Evolutionary conservation across 2,797 vertebrate genomes (phyloP).

Genomic region (Danio jaintianensis): DNA sequence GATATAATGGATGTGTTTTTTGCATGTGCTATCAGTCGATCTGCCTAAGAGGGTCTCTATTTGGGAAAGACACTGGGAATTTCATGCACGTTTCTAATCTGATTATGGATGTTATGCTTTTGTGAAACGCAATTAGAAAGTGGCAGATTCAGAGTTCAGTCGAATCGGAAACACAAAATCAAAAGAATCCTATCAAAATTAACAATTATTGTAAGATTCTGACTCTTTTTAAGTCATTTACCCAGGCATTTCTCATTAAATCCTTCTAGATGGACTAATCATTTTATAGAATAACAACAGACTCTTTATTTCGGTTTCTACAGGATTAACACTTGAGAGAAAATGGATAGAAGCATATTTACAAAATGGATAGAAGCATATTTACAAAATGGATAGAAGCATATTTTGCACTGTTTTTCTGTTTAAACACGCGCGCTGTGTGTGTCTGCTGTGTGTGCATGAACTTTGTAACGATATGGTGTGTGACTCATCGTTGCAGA

Average conservation of each 20-base stretch:
- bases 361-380: no score
- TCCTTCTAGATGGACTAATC: neutral
- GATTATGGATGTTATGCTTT: neutral
- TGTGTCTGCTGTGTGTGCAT: no score
- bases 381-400: no score
- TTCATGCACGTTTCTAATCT: neutral
- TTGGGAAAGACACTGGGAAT: conserved; percentile 1
- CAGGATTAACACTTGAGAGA: neutral
- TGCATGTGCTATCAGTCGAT: conserved; percentile 38
- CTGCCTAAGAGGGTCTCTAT: neutral
- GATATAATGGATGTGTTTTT: no score
- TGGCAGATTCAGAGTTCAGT: neutral
- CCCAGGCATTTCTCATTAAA: neutral
- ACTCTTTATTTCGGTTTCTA: neutral
- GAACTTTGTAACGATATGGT: no score
- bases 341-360: no score
- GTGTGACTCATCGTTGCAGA: no score
- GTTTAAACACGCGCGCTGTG: no score
- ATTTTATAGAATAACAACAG: neutral
- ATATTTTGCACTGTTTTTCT: no score
- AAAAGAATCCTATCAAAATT: neutral
- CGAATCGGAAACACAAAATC: neutral
- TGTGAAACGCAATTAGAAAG: conserved; percentile 10
- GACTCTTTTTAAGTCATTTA: no score
- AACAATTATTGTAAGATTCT: neutral